Evolutionary conservation across 2,888 invertebrate genomes (phyloP), one percentile per base, ranked within the genome.

Genomic region (Spodoptera picta): DNA sequence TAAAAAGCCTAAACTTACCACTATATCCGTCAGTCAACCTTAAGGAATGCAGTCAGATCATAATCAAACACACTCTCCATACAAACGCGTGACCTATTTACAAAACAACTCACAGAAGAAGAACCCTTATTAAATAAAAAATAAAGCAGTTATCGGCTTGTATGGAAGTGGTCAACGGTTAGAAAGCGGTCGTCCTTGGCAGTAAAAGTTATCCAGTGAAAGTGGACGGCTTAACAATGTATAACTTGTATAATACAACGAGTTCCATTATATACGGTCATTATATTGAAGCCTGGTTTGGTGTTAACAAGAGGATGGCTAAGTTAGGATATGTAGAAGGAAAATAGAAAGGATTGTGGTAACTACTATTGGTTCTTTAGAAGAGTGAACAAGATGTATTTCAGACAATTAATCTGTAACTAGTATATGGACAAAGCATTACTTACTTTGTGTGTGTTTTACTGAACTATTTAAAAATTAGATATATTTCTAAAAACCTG

Each of bases 131-230:
- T 0, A 0, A 0, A 31, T 52, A 44, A 3, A 31, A 1, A 47
- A 73, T 72, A 75, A 71, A 65, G 69, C 49, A 49, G 44, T 59
- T 64, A 67, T 62, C 54, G 14, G 62, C 51, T 51, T 76, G 65
- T 59, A 36, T 70, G 59, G 43, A 48, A 62, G 27, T 27, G 24
- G 23, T 47, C 53, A 51, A 70, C 68, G 48, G 66, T 77, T 83
- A 91, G 92, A 91, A 91, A 91, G 91, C 75, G 81, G 87, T 84
- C 80, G 90, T 90, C 91, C 91, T 91, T 91, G 90, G 62, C 70
- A 81, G 89, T 88, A 89, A 90, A 88, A 89, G 89, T 79, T 68
- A 81, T 85, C 81, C 83, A 80, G 92, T 83, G 92, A 91, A 91
- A 91, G 90, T 89, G 81, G 60, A 62, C 64, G 69, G 67, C 67